These are phyloP conservation scores for Sporophila hypoxantha DNA, from an alignment of 2,113 vertebrate genomes.

Conservation along the genomic window DNA sequence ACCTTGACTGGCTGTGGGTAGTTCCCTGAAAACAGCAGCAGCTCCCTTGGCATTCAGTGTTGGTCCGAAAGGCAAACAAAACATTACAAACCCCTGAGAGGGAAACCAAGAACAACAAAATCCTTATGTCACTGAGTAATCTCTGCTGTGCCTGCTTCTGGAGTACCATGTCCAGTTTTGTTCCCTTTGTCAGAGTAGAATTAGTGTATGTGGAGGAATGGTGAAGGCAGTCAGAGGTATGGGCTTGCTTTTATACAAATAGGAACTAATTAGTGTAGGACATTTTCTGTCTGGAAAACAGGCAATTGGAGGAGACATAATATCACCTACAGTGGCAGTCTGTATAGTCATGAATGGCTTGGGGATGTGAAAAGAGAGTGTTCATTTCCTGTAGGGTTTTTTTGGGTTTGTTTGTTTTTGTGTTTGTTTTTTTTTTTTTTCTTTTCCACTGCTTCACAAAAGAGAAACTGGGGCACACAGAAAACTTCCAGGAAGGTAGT, in stretches of 20 bases:
- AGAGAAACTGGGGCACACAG: constrained; percentile 48
- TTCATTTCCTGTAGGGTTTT: constrained; percentile 33
- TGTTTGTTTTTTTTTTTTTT: not conserved
- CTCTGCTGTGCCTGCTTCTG: not conserved
- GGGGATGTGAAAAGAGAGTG: constrained; percentile 32
- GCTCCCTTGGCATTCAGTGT: not conserved
- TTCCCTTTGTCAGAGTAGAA: not conserved
- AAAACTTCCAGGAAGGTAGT: constrained; percentile 2
- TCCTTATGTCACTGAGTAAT: not conserved
- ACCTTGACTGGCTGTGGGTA: not conserved
- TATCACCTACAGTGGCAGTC: constrained; percentile 39
- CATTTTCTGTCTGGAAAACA: constrained; percentile 15
- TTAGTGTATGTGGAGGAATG: not conserved
- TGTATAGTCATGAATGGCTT: constrained; percentile 47
- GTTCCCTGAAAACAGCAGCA: not conserved
- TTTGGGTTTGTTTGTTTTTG: not conserved
- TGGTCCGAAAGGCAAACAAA: not conserved
- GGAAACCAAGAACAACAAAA: not conserved
- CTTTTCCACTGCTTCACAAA: constrained; percentile 9
- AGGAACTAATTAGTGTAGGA: constrained; percentile 25
- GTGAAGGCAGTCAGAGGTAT: not conserved
- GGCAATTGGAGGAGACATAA: constrained; percentile 21
- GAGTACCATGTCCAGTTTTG: not conserved
- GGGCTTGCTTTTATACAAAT: not conserved
- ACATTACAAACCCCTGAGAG: not conserved